Evolutionary conservation across 2,888 invertebrate species (phyloP).

Genomic region (Syritta pipiens): DNA sequence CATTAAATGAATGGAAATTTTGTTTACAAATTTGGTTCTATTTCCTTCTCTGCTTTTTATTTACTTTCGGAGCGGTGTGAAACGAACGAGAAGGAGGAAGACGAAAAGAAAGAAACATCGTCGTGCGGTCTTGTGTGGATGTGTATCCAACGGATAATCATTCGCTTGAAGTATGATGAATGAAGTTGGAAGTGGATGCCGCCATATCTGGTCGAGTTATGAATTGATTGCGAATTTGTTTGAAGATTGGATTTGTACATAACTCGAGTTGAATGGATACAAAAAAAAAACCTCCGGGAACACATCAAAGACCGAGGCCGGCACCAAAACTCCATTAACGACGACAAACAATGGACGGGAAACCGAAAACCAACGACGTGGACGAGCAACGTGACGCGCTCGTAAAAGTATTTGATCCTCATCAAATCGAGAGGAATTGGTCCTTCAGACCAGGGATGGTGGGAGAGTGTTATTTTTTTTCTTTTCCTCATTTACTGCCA

Average conservation of each 20-base stretch:
- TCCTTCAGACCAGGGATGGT: too few relatives aligned
- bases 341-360: constrained; percentile 43
- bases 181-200: not conserved
- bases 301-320: constrained; percentile 47
- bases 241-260: constrained; percentile 40
- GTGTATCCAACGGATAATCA: constrained; percentile 10
- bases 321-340: constrained; percentile 59
- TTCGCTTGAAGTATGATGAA: constrained; percentile 7
- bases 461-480: constrained; percentile 6
- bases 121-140: not conserved
- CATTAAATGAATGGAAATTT: constrained; percentile 49
- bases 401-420: constrained; percentile 26
- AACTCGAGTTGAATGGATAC: constrained; percentile 32
- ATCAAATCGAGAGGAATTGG: constrained; percentile 44
- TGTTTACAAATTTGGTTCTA: constrained; percentile 60
- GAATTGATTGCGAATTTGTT: constrained; percentile 53
- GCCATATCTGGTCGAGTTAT: constrained; percentile 15
- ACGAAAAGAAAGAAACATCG: constrained; percentile 1
- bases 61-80: constrained; percentile 25
- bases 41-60: constrained; percentile 31
- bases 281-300: constrained; percentile 12
- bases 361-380: not conserved
- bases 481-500: not conserved
- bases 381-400: not conserved
- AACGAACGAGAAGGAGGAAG: not conserved